Evolutionary conservation across 2,888 invertebrate species (phyloP), one percentile per base, ranked within the genome.

Genomic region (Leptothorax acervorum): DNA sequence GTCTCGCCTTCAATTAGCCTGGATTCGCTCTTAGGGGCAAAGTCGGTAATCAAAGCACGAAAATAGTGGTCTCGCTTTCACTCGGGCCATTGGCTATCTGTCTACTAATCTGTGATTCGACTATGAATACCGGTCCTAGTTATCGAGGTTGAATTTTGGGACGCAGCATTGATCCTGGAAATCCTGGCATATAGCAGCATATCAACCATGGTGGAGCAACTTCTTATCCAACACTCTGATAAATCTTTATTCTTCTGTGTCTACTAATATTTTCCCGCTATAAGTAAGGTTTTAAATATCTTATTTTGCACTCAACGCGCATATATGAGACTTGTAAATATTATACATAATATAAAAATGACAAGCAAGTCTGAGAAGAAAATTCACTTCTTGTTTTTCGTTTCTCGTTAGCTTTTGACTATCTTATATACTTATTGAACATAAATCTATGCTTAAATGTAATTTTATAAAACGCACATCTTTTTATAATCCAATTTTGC

Each of bases 141-240:
- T 31, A 31, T 2, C 31, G 31, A 31, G 31, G 31, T 31, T 31
- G 31, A 31, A 31, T 31, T 31, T 31, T 31, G 31, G 31, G 31
- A 31, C 31, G 31, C 31, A 31, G 1, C 31, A 1, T 31, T 31
- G 31, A 31, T 31, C 31, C 31, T 31, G 31, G 31, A 2, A 31
- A 31, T 31, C 31, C 98, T 83, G 96, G 97, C 73, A 97, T 97
- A 93, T 31, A 31, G 97, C 97, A 92, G 97, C 97, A 73, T 96
- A 96, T 82, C 97, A 97, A 93, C 95, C 96, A 12, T 99, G 98
- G 97, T 99, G 99, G 99, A 99, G 99, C 62, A 96, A 97, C 89
- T 98, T 98, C 93, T 96, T 99, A n/a, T 97, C 98, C 0, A 97
- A 97, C 92, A 97, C 97, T 42, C 96, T 99, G 82, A 96, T 97